Evolutionary conservation across 2,888 invertebrate genomes (phyloP), one percentile per base, ranked within the genome.

Genomic region (Melolontha melolontha): DNA sequence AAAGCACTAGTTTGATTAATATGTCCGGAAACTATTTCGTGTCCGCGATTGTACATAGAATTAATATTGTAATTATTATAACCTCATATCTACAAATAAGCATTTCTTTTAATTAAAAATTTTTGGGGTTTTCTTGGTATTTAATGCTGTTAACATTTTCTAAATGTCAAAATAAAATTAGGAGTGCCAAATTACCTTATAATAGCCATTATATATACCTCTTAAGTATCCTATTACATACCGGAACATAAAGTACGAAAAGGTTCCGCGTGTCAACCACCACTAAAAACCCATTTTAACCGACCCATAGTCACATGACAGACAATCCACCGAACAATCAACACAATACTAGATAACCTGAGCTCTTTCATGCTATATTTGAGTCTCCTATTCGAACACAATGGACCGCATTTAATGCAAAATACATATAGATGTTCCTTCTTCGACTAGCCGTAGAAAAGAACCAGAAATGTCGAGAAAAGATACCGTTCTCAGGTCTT

Each of bases 341-440:
- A 62, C 47, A 77, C 77, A 76, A 76, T 75, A 74, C 72, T 64
- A 74, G 74, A 75, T 74, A 78, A 79, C 76, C 77, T 76, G 78
- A 78, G 75, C 68, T 47, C 59, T 72, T 75, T 76, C 78, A 79
- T 74, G 75, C 73, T 72, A 73, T 72, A 72, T 74, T 73, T 71
- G 72, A 75, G 74, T 70, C 68, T 66, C 11, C 77, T 75, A 78
- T 79, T 80, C 77, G 75, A 67, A 75, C 72, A 79, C 78, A 81
- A 80, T 79, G 77, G 79, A 74, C 78, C 79, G 74, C 75, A 74
- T 74, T 75, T 77, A 76, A 76, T 62, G 59, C 59, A 62, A 62
- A 34, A 62, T 62, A 62, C 59, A 47, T 49, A 62, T 34, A 34
- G 34, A 40, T 54, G 12, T 27, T 51, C 12, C 29, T 42, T 22